A percentile compares a stretch with the other conserved stretches of the same genome.
Evolutionary conservation across 35 echinoderm and acorn worm genomes (phyloP).

Genomic region (Ophioderma brevispina): DNA sequence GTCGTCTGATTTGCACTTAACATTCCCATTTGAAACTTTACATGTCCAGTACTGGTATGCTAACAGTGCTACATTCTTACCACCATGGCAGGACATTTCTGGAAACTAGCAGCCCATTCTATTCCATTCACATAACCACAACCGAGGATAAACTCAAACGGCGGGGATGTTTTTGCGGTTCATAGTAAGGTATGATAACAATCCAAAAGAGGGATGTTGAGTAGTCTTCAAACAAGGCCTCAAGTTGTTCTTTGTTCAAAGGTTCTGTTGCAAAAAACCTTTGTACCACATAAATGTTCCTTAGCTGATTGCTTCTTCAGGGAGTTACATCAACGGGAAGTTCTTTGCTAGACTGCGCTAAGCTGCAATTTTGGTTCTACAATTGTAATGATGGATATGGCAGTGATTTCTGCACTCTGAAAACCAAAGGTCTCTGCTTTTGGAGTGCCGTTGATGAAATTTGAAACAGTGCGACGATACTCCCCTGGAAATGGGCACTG

Average conservation of each 20-base stretch:
- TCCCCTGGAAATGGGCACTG: slow-evolving; percentile 34
- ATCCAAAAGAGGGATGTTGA: slow-evolving; percentile 76
- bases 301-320: not conserved
- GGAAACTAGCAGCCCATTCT: slow-evolving; percentile 93
- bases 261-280: slow-evolving; percentile 70
- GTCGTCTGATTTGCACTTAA: too few relatives aligned
- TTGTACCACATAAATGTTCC: slow-evolving; percentile 66
- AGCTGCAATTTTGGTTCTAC: slow-evolving; percentile 57
- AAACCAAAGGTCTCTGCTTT: slow-evolving; percentile 64
- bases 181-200: slow-evolving; percentile 87
- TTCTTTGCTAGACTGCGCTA: slow-evolving; percentile 73
- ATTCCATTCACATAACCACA: slow-evolving; percentile 76
- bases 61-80: slow-evolving; percentile 75
- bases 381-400: slow-evolving; percentile 59
- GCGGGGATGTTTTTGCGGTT: slow-evolving; percentile 27
- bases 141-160: slow-evolving; percentile 57
- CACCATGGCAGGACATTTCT: slow-evolving; percentile 83
- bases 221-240: slow-evolving; percentile 72
- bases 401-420: slow-evolving; percentile 3
- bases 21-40: too few relatives aligned
- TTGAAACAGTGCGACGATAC: slow-evolving; percentile 78
- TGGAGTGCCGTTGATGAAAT: slow-evolving; percentile 62
- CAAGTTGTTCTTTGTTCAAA: slow-evolving; percentile 43
- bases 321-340: slow-evolving; percentile 48
- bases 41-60: slow-evolving; percentile 62